A percentile compares a stretch with the other conserved stretches of the same genome.
These are phyloP conservation scores for Corticium candelabrum DNA, from an alignment of 37 sponge, comb jelly and placozoan genomes.

Conservation along the genomic window DNA sequence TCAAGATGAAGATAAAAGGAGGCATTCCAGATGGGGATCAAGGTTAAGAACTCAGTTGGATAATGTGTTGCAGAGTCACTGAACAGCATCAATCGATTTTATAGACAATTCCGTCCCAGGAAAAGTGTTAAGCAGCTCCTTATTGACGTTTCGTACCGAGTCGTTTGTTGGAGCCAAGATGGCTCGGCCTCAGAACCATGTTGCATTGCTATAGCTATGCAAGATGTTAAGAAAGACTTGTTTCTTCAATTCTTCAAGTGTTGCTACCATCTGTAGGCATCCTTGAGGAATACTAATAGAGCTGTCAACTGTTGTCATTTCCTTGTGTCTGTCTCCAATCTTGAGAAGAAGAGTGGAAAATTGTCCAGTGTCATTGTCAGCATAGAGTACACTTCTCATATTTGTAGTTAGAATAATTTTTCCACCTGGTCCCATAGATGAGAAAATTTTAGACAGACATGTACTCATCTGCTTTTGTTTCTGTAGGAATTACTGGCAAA, in stretches of 20 bases:
- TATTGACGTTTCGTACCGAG: not conserved
- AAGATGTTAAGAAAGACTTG: too few species aligned
- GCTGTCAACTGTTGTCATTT: too few species aligned
- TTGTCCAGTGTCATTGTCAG: not conserved
- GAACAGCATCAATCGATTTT: not conserved
- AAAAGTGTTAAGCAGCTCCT: not conserved
- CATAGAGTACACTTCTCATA: not conserved
- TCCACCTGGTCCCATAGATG: not conserved
- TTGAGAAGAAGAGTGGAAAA: not conserved
- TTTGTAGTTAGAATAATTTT: not conserved
- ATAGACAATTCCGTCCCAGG: not conserved
- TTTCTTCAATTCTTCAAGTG: too few species aligned
- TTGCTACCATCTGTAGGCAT: too few species aligned
- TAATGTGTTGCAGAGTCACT: not conserved
- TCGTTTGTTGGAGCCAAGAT: not conserved
- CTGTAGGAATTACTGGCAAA: slow-evolving; percentile 7
- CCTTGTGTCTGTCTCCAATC: not conserved
- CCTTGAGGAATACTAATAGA: too few species aligned
- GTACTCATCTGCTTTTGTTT: not conserved
- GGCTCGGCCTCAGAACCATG: not conserved
- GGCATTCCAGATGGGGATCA: not conserved
- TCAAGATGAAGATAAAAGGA: not conserved
- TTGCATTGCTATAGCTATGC: too few species aligned
- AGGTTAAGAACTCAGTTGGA: not conserved
- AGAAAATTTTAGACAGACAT: not conserved